phyloP scores from a whole-genome alignment of 2,113 vertebrate genomes.

The Grammomys surdaster region DNA sequence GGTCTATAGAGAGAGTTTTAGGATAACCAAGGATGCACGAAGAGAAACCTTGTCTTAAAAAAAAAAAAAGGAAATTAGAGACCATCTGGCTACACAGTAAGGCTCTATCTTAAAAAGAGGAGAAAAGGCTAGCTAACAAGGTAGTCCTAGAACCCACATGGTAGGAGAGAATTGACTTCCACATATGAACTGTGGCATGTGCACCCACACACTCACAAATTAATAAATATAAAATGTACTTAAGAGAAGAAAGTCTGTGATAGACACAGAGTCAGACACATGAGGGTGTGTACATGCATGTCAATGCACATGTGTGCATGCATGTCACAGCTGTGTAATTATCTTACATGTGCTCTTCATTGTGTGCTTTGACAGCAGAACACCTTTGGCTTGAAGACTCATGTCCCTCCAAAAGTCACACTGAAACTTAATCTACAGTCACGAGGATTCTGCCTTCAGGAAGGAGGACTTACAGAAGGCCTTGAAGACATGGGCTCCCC shows the following conservation, averaged over 20 bases:
- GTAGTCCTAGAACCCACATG: not conserved
- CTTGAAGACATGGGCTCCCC: not conserved
- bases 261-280: not conserved
- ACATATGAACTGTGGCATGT: not conserved
- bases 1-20: not conserved
- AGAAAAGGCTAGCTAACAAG: not conserved
- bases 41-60: not conserved
- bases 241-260: not conserved
- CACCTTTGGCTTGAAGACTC: not conserved
- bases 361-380: rapidly evolving
- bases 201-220: not conserved
- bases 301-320: not conserved
- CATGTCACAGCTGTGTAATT: not conserved
- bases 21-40: not conserved
- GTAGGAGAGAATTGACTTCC: not conserved
- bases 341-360: not conserved
- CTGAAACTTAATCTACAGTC: not conserved
- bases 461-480: not conserved
- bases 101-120: not conserved
- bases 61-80: not conserved
- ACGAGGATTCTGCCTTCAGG: not conserved
- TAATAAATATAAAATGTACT: not conserved
- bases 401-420: not conserved
- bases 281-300: not conserved
- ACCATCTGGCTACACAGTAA: not conserved